phyloP scores from a whole-genome alignment of 2,113 vertebrate genomes.

The Ophiodon elongatus region DNA sequence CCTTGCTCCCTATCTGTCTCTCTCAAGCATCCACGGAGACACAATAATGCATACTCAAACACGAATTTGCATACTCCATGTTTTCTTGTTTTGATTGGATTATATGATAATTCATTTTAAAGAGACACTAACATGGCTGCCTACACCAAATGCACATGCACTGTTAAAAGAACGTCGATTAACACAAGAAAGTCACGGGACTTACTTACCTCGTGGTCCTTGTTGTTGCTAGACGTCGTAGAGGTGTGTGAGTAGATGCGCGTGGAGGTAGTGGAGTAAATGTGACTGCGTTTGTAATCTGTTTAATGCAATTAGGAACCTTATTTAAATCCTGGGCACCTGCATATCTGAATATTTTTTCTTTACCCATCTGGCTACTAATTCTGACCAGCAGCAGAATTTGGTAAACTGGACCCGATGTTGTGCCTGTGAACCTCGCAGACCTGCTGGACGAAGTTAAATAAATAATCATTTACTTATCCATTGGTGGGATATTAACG shows the following conservation, averaged over 20 bases:
- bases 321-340: background rate
- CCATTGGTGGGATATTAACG: background rate
- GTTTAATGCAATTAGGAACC: background rate
- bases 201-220: background rate
- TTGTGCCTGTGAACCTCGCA: background rate
- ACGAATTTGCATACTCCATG: background rate
- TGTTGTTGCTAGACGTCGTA: background rate
- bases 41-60: slow-evolving; percentile 10
- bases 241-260: background rate
- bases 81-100: background rate
- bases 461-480: background rate
- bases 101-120: background rate
- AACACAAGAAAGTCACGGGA: background rate
- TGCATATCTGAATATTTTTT: background rate
- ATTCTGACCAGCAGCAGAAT: background rate
- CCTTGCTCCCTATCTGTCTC: background rate
- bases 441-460: background rate
- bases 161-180: background rate
- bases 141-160: background rate
- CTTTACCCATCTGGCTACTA: background rate
- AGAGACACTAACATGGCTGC: background rate
- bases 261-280: background rate
- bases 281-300: background rate
- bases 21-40: background rate
- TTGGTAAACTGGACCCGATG: background rate